phyloP scores from a whole-genome alignment of 2,888 invertebrate genomes.

The Lithosia quadra region DNA sequence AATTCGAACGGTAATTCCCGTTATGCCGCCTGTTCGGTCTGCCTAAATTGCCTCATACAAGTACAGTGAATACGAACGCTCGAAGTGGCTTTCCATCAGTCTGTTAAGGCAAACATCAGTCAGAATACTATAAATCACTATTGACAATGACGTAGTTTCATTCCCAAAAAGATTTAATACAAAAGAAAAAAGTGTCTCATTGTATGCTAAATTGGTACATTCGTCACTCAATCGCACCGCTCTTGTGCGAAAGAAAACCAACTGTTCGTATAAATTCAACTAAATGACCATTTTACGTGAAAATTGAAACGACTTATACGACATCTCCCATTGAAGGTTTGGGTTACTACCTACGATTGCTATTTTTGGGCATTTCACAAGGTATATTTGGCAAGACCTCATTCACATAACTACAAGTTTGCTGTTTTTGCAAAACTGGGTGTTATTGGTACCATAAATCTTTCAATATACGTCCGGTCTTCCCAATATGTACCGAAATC shows the following conservation, averaged over 20 bases:
- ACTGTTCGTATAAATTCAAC: slow-evolving; percentile 41
- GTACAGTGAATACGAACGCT: background rate
- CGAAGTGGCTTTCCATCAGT: background rate
- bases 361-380: slow-evolving; percentile 57
- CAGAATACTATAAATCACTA: slow-evolving; percentile 15
- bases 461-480: slow-evolving; percentile 27
- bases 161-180: slow-evolving; percentile 33
- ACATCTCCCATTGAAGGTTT: slow-evolving; percentile 45
- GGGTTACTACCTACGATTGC: slow-evolving; percentile 59
- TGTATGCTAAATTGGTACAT: slow-evolving; percentile 50
- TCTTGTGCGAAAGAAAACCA: slow-evolving; percentile 22
- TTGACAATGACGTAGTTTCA: slow-evolving; percentile 44
- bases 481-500: slow-evolving; percentile 29
- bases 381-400: slow-evolving; percentile 59
- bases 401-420: slow-evolving; percentile 53
- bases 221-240: slow-evolving; percentile 30
- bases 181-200: slow-evolving; percentile 40
- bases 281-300: slow-evolving; percentile 46
- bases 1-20: background rate
- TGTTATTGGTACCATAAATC: slow-evolving; percentile 56
- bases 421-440: slow-evolving; percentile 53
- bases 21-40: background rate
- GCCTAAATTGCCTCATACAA: slow-evolving; percentile 4
- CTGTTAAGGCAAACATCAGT: background rate
- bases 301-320: slow-evolving; percentile 44